Evolutionary conservation across 2,888 invertebrate species (phyloP), one percentile per base, ranked within the genome.

Genomic region (Elaeidobius kamerunicus): DNA sequence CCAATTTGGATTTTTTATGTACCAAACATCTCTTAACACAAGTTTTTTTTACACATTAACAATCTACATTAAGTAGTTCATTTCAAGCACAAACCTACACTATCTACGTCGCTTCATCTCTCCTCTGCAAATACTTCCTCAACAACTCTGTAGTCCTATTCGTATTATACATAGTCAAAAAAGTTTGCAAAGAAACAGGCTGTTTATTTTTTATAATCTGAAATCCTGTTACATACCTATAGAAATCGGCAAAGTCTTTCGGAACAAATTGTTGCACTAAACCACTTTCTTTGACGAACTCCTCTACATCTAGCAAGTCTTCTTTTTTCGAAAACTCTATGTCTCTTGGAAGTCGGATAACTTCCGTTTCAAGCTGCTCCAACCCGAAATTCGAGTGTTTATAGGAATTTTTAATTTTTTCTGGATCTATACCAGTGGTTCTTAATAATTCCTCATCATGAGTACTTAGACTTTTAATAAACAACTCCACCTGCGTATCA

Each of bases 161-260:
- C 3, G 67, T 67, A 49, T 67, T 68, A 36, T 66, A 65, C 60
- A 68, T 62, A 4, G 62, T 63, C 19, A 69, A 52, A 56, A 68
- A 69, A 6, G 65, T 64, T 36, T 63, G 51, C 52, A 69, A 66
- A n/a, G 66, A 65, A 17, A 69, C 64, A 4, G 69, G 69, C 9
- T 54, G 52, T 27, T 67, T 61, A 19, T 64, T 58, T 15, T 61
- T 59, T n/a, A 62, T 50, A 41, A 69, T 67, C 51, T 69, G 69
- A 47, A 65, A 66, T 2, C 65, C 67, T 1, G 69, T 66, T 1
- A 68, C 66, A 45, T 60, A 69, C 46, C 60, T 61, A 39, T 69
- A 69, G 50, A 66, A 69, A 11, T 59, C 59, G 16, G 59, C 60
- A 42, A 69, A 66, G 40, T 64, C 64, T 18, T 36, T 50, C 0